Conservation (phyloP, 1,140 invertebrate species). For the Samia ricini region DNA sequence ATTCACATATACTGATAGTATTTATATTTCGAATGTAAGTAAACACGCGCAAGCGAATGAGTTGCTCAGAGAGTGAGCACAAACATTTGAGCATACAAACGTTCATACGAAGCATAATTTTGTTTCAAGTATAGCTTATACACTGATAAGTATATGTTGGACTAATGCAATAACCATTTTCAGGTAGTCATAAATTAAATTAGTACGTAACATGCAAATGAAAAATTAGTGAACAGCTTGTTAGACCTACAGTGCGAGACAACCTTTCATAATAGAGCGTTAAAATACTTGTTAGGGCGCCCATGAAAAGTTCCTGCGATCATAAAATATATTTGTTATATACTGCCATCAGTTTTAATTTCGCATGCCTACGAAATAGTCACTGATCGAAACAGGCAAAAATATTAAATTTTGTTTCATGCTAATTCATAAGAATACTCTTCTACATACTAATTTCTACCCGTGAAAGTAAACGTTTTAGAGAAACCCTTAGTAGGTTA, state of each 20-base stretch:
- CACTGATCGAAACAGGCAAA: not conserved
- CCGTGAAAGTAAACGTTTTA: not conserved
- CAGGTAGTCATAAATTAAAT: not conserved
- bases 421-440: not conserved
- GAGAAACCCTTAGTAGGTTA: conserved; percentile 12
- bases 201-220: not conserved
- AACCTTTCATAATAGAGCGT: not conserved
- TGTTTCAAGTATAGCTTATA: not conserved
- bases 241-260: not conserved
- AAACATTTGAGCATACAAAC: no score
- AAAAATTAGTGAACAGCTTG: not conserved
- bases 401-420: not conserved
- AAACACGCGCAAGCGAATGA: no score
- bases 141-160: no score
- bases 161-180: not conserved
- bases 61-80: no score
- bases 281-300: no score
- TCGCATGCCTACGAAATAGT: no score
- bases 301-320: no score
- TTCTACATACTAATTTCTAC: not conserved
- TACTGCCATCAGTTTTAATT: no score
- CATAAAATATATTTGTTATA: no score
- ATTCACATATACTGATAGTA: no score
- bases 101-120: no score
- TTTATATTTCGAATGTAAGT: no score